These are phyloP conservation scores for Ptychodera flava DNA, from an alignment of 35 echinoderm and acorn worm species.

Conservation along the genomic window DNA sequence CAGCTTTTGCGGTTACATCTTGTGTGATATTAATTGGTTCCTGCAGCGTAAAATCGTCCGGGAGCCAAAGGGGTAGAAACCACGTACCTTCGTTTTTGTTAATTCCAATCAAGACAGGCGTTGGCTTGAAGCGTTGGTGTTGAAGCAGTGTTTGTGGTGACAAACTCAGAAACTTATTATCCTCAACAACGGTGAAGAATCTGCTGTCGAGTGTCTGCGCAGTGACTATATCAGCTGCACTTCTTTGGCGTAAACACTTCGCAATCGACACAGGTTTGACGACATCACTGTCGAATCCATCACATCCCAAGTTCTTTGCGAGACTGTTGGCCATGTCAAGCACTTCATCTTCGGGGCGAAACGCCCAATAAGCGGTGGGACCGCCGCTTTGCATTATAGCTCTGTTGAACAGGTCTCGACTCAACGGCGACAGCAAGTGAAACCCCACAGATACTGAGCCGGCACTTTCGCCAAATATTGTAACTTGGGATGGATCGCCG, in stretches of 20 bases:
- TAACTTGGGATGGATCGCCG: conserved; percentile 51
- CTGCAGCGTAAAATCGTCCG: too few relatives aligned
- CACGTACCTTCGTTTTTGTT: conserved; percentile 86
- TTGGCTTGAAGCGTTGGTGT: conserved; percentile 41
- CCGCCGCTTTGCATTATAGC: conserved; percentile 74
- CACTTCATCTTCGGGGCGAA: conserved; percentile 55
- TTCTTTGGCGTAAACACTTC: conserved; percentile 42
- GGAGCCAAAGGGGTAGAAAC: conserved; percentile 53
- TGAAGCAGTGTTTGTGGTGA: conserved; percentile 45
- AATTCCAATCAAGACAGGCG: conserved; percentile 61
- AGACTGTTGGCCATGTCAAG: conserved; percentile 29
- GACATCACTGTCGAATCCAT: not conserved
- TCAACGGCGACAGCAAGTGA: conserved; percentile 65
- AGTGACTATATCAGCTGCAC: conserved; percentile 19
- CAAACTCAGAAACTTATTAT: conserved; percentile 56
- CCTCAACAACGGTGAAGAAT: conserved; percentile 68
- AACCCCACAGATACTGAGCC: conserved; percentile 61
- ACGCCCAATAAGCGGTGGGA: conserved; percentile 57
- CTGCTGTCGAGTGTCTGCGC: conserved; percentile 24
- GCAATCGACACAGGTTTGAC: conserved; percentile 31
- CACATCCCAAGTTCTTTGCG: conserved; percentile 40
- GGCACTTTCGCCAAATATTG: conserved; percentile 79
- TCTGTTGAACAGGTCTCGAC: conserved; percentile 42
- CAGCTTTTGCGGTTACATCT: too few relatives aligned
- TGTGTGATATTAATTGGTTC: too few relatives aligned